Conservation (phyloP, 2,797 vertebrate genomes). For the Heteromormyrus szaboi region DNA sequence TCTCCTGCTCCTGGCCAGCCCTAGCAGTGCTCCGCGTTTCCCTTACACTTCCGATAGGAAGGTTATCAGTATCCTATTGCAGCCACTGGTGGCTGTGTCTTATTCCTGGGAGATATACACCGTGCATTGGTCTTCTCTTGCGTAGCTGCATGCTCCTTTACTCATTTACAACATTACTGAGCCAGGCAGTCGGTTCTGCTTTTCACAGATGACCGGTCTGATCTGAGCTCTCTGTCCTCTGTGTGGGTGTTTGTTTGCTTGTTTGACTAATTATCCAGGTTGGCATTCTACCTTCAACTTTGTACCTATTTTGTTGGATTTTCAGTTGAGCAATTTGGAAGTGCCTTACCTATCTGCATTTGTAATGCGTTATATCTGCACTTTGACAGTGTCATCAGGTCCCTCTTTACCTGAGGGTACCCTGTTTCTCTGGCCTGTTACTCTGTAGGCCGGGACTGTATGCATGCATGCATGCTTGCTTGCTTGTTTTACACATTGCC, state of each 20-base stretch:
- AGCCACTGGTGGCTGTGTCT: neutral
- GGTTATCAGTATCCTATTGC: neutral
- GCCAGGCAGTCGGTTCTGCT: neutral
- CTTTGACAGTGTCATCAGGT: neutral
- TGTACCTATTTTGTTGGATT: neutral
- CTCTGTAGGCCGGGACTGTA: neutral
- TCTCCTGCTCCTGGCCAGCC: neutral
- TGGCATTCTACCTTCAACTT: neutral
- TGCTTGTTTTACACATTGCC: neutral
- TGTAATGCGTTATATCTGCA: neutral
- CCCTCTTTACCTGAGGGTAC: neutral
- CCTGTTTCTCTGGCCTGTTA: neutral
- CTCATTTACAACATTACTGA: neutral
- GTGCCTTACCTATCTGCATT: neutral
- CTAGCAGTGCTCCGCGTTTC: neutral
- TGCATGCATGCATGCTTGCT: neutral
- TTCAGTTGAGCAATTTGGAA: neutral
- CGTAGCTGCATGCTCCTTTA: neutral
- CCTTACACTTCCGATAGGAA: neutral
- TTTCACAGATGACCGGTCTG: neutral
- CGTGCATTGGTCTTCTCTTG: neutral
- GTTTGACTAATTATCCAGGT: neutral
- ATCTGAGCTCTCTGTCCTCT: neutral
- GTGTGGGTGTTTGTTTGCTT: neutral
- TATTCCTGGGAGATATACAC: neutral